Evolutionary conservation across 2,797 vertebrate species (phyloP).

Genomic region (Loriculus beryllinus): DNA sequence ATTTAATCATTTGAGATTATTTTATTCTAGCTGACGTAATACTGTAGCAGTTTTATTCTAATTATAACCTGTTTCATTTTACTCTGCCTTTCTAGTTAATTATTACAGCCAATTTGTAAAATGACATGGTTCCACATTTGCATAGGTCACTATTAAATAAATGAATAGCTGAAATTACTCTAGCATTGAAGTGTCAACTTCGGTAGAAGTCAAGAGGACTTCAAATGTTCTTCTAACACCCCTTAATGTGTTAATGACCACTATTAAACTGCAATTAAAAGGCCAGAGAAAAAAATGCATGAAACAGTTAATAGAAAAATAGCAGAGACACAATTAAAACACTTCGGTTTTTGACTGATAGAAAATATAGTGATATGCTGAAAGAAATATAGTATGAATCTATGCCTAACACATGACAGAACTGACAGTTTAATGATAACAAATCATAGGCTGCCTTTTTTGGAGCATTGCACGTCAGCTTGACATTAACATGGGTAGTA

Average conservation of each 20-base stretch:
- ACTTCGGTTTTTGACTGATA: conserved; percentile 79
- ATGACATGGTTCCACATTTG: conserved; percentile 87
- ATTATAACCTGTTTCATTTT: conserved; percentile 87
- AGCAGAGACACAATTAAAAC: conserved; percentile 80
- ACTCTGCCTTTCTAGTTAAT: conserved; percentile 87
- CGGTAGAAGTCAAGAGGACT: conserved; percentile 88
- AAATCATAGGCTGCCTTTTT: conserved; percentile 85
- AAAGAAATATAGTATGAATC: conserved; percentile 81
- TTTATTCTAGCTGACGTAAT: conserved; percentile 84
- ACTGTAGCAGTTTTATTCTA: conserved; percentile 86
- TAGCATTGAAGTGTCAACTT: conserved; percentile 92
- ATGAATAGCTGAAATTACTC: conserved; percentile 89
- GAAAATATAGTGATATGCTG: conserved; percentile 84
- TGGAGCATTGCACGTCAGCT: conserved; percentile 68
- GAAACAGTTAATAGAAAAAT: conserved; percentile 90
- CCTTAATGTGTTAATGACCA: conserved; percentile 94
- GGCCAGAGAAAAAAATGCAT: conserved; percentile 79
- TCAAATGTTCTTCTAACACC: conserved; percentile 88
- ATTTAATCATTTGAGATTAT: conserved; percentile 84
- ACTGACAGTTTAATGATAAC: conserved; percentile 90
- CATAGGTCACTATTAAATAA: conserved; percentile 95
- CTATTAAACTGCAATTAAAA: conserved; percentile 94
- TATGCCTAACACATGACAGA: conserved; percentile 79
- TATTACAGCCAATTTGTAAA: conserved; percentile 90
- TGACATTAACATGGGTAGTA: conserved; percentile 82